These are phyloP conservation scores for Rana temporaria DNA, from an alignment of 2,113 vertebrate genomes.

Conservation along the genomic window DNA sequence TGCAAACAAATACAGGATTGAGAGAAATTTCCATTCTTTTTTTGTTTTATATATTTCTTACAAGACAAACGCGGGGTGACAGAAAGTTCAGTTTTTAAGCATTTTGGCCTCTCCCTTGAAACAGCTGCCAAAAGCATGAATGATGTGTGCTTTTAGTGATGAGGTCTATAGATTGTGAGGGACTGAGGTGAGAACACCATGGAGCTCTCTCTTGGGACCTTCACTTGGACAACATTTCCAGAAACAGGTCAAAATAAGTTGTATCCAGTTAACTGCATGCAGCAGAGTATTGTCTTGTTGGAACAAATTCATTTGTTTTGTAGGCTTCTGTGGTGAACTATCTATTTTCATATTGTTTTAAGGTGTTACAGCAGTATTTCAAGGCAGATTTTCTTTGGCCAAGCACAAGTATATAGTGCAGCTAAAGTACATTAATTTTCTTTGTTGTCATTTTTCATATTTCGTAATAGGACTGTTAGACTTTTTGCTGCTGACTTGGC, in stretches of 20 bases:
- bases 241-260: constrained; percentile 37
- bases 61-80: constrained; percentile 55
- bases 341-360: constrained; percentile 23
- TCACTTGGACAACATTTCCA: constrained; percentile 48
- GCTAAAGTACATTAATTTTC: constrained; percentile 63
- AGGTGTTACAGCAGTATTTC: constrained; percentile 22
- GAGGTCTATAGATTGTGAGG: constrained; percentile 60
- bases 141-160: constrained; percentile 57
- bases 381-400: background rate
- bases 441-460: constrained; percentile 60
- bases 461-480: constrained; percentile 62
- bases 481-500: constrained; percentile 61
- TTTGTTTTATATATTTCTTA: constrained; percentile 9
- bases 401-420: constrained; percentile 55
- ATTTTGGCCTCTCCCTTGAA: constrained; percentile 54
- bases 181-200: constrained; percentile 61
- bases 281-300: constrained; percentile 33
- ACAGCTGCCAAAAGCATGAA: constrained; percentile 57
- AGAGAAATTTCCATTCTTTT: background rate
- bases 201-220: constrained; percentile 57
- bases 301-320: background rate
- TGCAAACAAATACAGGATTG: background rate
- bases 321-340: constrained; percentile 36
- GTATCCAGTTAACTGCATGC: constrained; percentile 13
- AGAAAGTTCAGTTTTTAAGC: constrained; percentile 65